Percentiles rank a stretch among this genome's conserved stretches.
phyloP scores from a whole-genome alignment of 2,888 invertebrate genomes.

The Aphidius colemani region DNA sequence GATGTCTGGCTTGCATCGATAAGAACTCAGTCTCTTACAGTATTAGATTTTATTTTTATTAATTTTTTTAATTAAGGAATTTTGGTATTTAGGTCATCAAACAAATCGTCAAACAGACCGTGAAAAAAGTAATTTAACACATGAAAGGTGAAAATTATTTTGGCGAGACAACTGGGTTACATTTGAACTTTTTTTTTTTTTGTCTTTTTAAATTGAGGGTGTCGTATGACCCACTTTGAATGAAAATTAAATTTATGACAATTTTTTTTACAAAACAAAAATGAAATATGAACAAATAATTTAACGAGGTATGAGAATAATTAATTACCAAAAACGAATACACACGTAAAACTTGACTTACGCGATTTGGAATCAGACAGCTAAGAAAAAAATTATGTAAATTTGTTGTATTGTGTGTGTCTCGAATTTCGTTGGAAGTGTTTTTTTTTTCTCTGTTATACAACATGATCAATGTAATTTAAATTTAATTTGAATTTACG shows the following conservation, averaged over 20 bases:
- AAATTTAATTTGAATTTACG: constrained; percentile 16
- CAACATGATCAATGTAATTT: constrained; percentile 10
- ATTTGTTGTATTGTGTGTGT: constrained; percentile 33
- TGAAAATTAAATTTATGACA: neutral
- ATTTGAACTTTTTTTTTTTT: neutral
- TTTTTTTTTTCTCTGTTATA: constrained; percentile 11
- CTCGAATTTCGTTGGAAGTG: constrained; percentile 23
- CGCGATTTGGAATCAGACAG: constrained; percentile 37
- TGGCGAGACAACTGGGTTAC: too few relatives aligned
- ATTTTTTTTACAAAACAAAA: constrained; percentile 23
- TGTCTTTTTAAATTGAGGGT: constrained; percentile 10
- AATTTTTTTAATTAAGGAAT: neutral
- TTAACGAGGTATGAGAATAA: constrained; percentile 15
- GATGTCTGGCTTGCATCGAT: neutral
- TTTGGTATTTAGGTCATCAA: neutral
- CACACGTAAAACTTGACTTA: constrained; percentile 43
- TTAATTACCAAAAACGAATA: constrained; percentile 33
- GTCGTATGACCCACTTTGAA: constrained; percentile 30
- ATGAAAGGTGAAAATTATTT: neutral
- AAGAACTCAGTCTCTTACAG: neutral
- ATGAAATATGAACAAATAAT: constrained; percentile 30
- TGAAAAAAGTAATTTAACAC: neutral
- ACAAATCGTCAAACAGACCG: constrained; percentile 10
- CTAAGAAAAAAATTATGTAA: constrained; percentile 37
- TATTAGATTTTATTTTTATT: neutral